Conservation (phyloP, 1,140 invertebrate genomes). For the Acyrthosiphon pisum region DNA sequence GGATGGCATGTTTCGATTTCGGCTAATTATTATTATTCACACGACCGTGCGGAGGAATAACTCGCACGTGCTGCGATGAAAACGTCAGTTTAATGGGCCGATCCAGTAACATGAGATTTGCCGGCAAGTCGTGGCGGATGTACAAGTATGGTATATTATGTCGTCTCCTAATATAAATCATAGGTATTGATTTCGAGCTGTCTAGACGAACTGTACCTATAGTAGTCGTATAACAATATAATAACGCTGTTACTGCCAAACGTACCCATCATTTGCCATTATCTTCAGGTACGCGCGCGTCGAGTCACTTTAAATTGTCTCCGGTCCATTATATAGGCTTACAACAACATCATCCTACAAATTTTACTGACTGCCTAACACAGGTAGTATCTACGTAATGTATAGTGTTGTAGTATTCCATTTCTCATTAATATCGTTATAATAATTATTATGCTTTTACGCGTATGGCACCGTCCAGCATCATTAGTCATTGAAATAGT, state of each 20-base stretch:
- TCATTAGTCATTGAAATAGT: background rate
- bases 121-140: background rate
- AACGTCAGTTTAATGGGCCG: background rate
- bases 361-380: background rate
- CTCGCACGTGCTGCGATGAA: background rate
- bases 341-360: background rate
- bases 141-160: background rate
- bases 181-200: background rate
- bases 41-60: too few species aligned
- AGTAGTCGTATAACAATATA: background rate
- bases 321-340: background rate
- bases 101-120: background rate
- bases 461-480: background rate
- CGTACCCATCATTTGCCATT: constrained; percentile 2
- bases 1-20: too few species aligned
- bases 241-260: background rate
- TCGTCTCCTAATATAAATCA: background rate
- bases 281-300: background rate
- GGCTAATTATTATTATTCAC: too few species aligned
- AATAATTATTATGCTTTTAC: background rate
- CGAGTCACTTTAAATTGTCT: constrained; percentile 13
- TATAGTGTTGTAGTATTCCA: background rate
- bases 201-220: background rate
- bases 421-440: background rate
- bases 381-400: background rate